phyloP scores from a whole-genome alignment of 2,113 vertebrate genomes.

The Ictalurus furcatus region DNA sequence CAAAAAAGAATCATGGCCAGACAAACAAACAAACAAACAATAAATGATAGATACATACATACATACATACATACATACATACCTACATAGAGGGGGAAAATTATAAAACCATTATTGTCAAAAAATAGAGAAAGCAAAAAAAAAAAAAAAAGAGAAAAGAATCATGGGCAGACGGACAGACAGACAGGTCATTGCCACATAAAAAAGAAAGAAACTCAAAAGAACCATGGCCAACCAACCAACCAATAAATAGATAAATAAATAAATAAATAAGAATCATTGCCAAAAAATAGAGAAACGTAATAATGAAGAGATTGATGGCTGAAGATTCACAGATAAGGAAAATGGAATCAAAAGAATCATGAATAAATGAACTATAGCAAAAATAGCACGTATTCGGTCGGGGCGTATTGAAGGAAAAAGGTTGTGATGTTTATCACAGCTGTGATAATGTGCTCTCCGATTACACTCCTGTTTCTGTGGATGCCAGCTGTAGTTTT shows the following conservation, averaged over 20 bases:
- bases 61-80: neutral
- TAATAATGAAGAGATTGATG: neutral
- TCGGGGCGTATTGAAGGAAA: neutral
- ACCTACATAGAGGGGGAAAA: no score
- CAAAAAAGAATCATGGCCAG: neutral
- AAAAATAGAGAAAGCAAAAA: neutral
- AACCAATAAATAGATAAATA: no score
- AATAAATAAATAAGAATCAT: neutral
- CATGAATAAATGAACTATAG: no score
- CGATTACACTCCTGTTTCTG: slow-evolving; percentile 13
- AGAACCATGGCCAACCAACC: no score
- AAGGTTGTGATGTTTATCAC: neutral
- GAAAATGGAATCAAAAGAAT: neutral
- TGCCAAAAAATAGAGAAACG: neutral
- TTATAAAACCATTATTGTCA: neutral
- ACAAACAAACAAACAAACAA: no score
- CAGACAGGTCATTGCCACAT: neutral
- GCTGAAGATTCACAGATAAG: neutral
- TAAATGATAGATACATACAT: neutral
- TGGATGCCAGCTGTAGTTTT: slow-evolving; percentile 25
- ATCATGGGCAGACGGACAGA: neutral
- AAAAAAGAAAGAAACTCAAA: no score
- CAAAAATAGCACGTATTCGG: neutral
- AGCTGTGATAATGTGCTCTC: slow-evolving; percentile 16
- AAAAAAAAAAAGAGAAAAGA: neutral